phyloP scores from a whole-genome alignment of 2,888 invertebrate species.

The Brachypalpus laphriformis region DNA sequence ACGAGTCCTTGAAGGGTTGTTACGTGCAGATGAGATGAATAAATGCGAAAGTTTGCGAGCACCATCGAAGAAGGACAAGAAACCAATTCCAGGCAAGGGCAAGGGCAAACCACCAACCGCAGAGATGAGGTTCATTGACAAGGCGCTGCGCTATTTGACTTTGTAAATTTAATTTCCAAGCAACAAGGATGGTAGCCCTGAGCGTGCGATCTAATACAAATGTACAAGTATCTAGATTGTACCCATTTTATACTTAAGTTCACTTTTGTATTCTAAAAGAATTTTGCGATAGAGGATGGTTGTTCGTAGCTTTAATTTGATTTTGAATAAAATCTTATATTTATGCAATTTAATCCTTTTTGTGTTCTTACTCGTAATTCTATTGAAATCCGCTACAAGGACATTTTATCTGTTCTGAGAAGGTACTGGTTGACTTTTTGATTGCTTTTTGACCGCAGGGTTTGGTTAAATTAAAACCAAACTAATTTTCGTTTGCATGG shows the following conservation, averaged over 20 bases:
- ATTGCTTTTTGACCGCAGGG: too few relatives aligned
- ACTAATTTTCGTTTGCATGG: too few relatives aligned
- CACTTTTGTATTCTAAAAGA: slow-evolving; percentile 50
- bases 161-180: slow-evolving; percentile 74
- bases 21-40: slow-evolving; percentile 35
- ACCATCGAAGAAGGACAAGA: slow-evolving; percentile 5
- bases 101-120: slow-evolving; percentile 20
- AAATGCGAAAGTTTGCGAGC: slow-evolving; percentile 44
- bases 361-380: not conserved
- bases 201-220: not conserved
- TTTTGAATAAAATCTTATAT: slow-evolving; percentile 26
- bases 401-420: too few relatives aligned
- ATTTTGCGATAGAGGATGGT: not conserved
- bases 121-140: slow-evolving; percentile 77
- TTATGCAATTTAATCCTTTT: not conserved
- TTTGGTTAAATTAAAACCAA: too few relatives aligned
- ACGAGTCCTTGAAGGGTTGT: slow-evolving; percentile 65
- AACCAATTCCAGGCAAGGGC: slow-evolving; percentile 17
- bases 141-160: slow-evolving; percentile 79
- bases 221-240: slow-evolving; percentile 21
- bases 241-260: slow-evolving; percentile 33
- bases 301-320: slow-evolving; percentile 61
- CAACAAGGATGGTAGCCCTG: not conserved
- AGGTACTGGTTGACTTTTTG: too few relatives aligned
- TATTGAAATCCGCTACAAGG: too few relatives aligned